Conservation (phyloP, 2,113 vertebrate species). For the Zapornia atra region DNA sequence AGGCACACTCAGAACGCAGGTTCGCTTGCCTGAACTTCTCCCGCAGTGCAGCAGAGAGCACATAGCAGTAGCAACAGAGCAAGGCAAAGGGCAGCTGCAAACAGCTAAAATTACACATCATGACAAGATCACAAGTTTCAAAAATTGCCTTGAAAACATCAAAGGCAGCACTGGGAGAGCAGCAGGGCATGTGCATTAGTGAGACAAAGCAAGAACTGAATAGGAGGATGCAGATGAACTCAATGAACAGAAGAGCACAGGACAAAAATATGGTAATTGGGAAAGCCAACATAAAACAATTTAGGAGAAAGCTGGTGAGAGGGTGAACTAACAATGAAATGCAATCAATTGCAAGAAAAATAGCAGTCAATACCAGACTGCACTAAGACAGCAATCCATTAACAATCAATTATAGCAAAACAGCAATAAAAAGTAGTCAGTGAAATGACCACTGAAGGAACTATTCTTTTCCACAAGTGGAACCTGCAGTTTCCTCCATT, state of each 20-base stretch:
- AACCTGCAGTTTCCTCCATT: not conserved
- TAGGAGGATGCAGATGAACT: not conserved
- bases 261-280: not conserved
- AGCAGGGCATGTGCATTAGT: fast-evolving
- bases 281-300: not conserved
- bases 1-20: not conserved
- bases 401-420: conserved; percentile 19
- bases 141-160: not conserved
- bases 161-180: not conserved
- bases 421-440: not conserved
- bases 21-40: not conserved
- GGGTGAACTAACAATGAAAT: not conserved
- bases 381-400: not conserved
- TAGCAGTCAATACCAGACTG: conserved; percentile 5
- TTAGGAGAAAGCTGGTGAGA: not conserved
- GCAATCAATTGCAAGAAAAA: conserved; percentile 26
- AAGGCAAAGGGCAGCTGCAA: not conserved
- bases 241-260: fast-evolving
- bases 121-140: not conserved
- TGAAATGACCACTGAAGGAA: not conserved
- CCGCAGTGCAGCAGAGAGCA: not conserved
- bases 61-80: not conserved
- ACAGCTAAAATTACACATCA: not conserved
- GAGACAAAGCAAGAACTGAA: not conserved
- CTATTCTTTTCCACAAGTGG: not conserved